A percentile compares a stretch with the other conserved stretches of the same genome.
Conservation (phyloP, 2,797 vertebrate genomes). For the Falco novaeseelandiae region DNA sequence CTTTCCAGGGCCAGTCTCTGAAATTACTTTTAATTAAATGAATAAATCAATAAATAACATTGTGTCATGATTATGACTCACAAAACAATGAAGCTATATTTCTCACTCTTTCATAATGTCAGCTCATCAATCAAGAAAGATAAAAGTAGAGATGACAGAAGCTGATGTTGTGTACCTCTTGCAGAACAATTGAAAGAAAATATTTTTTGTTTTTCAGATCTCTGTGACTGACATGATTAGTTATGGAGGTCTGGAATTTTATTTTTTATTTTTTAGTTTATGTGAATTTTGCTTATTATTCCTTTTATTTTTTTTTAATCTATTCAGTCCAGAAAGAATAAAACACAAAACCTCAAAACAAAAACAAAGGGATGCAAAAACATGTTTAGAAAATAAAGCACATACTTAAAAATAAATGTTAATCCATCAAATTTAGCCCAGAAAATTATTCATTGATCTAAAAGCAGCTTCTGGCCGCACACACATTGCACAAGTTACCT, state of each 20-base stretch:
- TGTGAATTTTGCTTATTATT: background rate
- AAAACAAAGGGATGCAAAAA: background rate
- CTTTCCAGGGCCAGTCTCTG: background rate
- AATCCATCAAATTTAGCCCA: background rate
- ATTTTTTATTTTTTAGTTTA: background rate
- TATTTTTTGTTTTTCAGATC: background rate
- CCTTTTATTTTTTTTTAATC: background rate
- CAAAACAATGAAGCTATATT: background rate
- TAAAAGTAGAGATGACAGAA: background rate
- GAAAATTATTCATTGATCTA: background rate
- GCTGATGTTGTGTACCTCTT: background rate
- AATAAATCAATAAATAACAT: conserved; percentile 3
- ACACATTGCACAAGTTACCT: background rate
- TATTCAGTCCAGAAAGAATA: background rate
- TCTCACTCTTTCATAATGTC: background rate
- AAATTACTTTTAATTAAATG: conserved; percentile 21
- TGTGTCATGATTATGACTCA: background rate
- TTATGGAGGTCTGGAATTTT: background rate
- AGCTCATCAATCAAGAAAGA: conserved; percentile 16
- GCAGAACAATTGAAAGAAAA: conserved; percentile 15
- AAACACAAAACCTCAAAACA: background rate
- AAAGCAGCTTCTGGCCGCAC: background rate
- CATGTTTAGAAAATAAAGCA: background rate
- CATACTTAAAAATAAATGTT: background rate
- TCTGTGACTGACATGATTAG: background rate